phyloP scores from a whole-genome alignment of 2,113 vertebrate species.

The Tringa solitaria region DNA sequence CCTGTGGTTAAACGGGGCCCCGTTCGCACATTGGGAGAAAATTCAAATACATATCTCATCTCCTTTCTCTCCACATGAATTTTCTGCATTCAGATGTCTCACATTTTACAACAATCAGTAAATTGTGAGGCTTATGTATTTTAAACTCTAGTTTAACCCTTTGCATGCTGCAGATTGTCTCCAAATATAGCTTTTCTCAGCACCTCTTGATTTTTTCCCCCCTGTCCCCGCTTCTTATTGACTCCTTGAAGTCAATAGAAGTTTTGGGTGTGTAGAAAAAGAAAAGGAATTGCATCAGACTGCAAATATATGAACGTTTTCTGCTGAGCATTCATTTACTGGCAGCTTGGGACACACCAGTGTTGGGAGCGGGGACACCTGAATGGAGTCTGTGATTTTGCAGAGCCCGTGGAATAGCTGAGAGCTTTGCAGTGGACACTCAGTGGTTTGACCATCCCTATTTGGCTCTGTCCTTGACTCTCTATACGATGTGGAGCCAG shows the following conservation, averaged over 20 bases:
- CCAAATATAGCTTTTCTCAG: neutral
- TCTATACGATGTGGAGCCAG: fast-evolving
- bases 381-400: neutral
- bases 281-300: conserved; percentile 2
- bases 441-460: neutral
- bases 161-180: neutral
- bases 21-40: neutral
- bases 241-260: neutral
- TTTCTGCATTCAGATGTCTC: neutral
- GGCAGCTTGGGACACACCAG: neutral
- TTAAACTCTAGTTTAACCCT: neutral
- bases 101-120: neutral
- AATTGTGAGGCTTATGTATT: neutral
- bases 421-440: fast-evolving
- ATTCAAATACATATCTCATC: neutral
- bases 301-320: neutral
- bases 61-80: neutral
- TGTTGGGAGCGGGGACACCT: neutral
- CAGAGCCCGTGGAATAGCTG: neutral
- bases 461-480: neutral
- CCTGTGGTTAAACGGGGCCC: neutral
- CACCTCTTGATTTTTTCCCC: neutral
- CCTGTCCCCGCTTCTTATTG: neutral
- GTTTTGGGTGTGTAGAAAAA: neutral
- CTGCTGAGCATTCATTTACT: neutral